Evolutionary conservation across 64 coral and sea anemone species (phyloP).

Genomic region (Dendronephthya gigantea): DNA sequence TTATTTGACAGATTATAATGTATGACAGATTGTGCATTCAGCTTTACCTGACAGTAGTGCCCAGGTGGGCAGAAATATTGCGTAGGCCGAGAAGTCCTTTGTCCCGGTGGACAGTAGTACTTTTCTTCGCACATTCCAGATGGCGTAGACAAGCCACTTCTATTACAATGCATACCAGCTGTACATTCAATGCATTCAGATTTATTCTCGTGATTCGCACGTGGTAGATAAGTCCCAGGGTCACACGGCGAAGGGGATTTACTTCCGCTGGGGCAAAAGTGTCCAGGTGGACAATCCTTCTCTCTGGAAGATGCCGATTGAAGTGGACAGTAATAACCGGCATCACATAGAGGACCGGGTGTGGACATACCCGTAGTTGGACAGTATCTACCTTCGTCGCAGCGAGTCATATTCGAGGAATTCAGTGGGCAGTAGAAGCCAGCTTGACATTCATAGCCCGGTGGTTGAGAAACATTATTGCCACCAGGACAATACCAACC

Average conservation of each 20-base stretch:
- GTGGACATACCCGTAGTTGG: slow-evolving; percentile 27
- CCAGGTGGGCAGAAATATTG: slow-evolving; percentile 51
- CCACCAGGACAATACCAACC: slow-evolving; percentile 97
- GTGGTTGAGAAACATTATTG: slow-evolving; percentile 23
- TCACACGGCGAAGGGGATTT: slow-evolving; percentile 36
- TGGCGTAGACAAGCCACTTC: slow-evolving; percentile 48
- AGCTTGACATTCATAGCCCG: slow-evolving; percentile 34
- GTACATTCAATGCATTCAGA: slow-evolving; percentile 57
- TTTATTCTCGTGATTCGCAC: slow-evolving; percentile 45
- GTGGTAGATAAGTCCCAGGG: slow-evolving; percentile 70
- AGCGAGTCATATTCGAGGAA: slow-evolving; percentile 70
- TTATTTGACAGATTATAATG: no score
- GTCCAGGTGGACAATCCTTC: slow-evolving; percentile 52
- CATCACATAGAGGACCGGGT: slow-evolving; percentile 49
- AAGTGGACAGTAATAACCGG: slow-evolving; percentile 78
- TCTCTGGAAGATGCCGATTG: slow-evolving; percentile 50
- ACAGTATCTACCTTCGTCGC: slow-evolving; percentile 68
- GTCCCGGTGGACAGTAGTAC: slow-evolving; percentile 74
- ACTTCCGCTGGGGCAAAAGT: slow-evolving; percentile 64
- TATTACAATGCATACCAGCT: slow-evolving; percentile 73
- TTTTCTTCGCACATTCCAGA: slow-evolving; percentile 65
- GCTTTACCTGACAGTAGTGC: slow-evolving; percentile 50
- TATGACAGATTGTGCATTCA: background rate
- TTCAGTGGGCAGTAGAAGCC: slow-evolving; percentile 57
- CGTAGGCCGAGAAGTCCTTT: slow-evolving; percentile 47